phyloP scores from a whole-genome alignment of 2,797 vertebrate species.

The Gouania willdenowi region DNA sequence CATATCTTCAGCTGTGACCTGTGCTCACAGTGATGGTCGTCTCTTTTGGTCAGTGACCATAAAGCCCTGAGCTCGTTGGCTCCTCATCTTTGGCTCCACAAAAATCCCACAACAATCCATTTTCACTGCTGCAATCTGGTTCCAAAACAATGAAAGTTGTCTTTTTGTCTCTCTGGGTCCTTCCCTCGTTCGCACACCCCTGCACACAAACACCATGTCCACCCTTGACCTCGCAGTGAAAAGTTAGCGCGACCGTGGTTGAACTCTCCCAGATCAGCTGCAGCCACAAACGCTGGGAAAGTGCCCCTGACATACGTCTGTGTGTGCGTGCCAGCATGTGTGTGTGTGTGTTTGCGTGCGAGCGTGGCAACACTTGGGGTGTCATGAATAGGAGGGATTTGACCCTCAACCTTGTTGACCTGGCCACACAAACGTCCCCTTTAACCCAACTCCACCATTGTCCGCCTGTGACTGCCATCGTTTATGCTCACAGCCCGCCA shows the following conservation, averaged over 20 bases:
- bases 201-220: slow-evolving; percentile 46
- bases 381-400: slow-evolving; percentile 70
- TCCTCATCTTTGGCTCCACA: no score
- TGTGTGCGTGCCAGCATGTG: slow-evolving; percentile 19
- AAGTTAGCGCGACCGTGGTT: slow-evolving; percentile 73
- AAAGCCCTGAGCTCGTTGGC: no score
- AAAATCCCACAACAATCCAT: no score
- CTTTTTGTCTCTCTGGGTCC: slow-evolving; percentile 25
- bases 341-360: slow-evolving; percentile 30
- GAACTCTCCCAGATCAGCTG: slow-evolving; percentile 72
- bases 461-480: slow-evolving; percentile 40
- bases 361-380: slow-evolving; percentile 55
- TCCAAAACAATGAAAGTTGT: slow-evolving; percentile 42
- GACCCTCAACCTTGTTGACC: slow-evolving; percentile 62
- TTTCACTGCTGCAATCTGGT: slow-evolving; percentile 27
- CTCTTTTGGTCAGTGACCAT: no score
- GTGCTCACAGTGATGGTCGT: no score
- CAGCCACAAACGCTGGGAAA: slow-evolving; percentile 73
- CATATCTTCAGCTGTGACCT: no score
- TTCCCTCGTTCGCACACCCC: slow-evolving; percentile 42
- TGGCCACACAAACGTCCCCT: slow-evolving; percentile 58
- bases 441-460: slow-evolving; percentile 56
- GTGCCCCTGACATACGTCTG: slow-evolving; percentile 47
- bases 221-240: slow-evolving; percentile 80
- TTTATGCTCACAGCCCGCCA: slow-evolving; percentile 50